Conservation (phyloP, 2,797 vertebrate genomes). For the Poecilia velifera region DNA sequence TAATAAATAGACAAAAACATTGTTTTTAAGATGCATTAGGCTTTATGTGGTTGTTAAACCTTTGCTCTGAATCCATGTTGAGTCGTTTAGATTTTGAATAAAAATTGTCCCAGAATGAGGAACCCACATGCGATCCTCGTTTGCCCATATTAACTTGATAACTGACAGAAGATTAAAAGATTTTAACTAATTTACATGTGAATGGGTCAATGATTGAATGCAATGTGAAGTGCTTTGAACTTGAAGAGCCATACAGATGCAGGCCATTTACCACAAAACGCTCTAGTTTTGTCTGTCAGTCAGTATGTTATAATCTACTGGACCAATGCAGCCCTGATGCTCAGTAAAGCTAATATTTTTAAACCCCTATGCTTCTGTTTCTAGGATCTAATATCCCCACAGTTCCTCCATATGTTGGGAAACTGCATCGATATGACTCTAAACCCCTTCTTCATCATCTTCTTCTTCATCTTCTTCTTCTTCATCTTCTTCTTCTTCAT, state of each 20-base stretch:
- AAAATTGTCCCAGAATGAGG: not conserved
- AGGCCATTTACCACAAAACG: not conserved
- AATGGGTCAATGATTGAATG: too few species aligned
- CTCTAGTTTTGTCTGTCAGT: not conserved
- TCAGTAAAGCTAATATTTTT: not conserved
- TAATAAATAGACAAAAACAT: not conserved
- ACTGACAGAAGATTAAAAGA: not conserved
- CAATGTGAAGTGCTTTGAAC: too few species aligned
- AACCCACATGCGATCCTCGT: not conserved
- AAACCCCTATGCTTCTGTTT: not conserved
- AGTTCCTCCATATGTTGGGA: too few species aligned
- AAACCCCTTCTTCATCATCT: not conserved
- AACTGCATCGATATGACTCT: not conserved
- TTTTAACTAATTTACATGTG: not conserved
- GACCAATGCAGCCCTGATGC: not conserved
- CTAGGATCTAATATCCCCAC: not conserved
- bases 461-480: not conserved
- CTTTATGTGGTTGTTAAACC: not conserved
- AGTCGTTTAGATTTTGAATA: not conserved
- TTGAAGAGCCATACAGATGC: too few species aligned
- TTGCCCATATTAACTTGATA: not conserved
- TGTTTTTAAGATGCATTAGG: not conserved
- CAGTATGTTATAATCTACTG: not conserved
- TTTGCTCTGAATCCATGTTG: not conserved
- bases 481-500: too few species aligned